A percentile compares a stretch with the other conserved stretches of the same genome.
phyloP scores from a whole-genome alignment of 2,113 vertebrate genomes.

The Choloepus hoffmanni region DNA sequence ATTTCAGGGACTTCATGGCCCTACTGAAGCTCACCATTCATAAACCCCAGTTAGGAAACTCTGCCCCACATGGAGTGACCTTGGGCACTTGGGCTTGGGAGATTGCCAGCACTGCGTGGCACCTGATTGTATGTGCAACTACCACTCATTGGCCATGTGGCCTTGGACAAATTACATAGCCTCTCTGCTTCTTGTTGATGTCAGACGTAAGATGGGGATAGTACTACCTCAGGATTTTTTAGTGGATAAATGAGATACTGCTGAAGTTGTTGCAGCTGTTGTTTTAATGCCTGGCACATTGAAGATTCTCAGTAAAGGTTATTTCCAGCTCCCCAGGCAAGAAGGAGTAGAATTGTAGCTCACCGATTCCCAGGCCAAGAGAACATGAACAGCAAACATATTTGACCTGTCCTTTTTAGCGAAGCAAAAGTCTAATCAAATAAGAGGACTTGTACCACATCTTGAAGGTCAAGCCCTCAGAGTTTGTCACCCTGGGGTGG shows the following conservation, averaged over 20 bases:
- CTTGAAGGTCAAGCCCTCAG: constrained; percentile 51
- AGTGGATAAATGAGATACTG: background rate
- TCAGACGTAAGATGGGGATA: background rate
- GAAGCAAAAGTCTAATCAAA: constrained; percentile 60
- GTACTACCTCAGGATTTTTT: background rate
- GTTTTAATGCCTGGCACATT: background rate
- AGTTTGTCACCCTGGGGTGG: background rate
- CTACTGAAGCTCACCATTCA: background rate
- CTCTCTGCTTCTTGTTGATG: background rate
- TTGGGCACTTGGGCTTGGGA: background rate
- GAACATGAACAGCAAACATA: constrained; percentile 38
- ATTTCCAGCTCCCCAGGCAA: constrained; percentile 25
- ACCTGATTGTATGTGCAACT: rapidly evolving
- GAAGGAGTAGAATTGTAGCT: constrained; percentile 13
- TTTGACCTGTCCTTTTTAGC: constrained; percentile 38
- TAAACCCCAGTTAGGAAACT: background rate
- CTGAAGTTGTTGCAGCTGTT: background rate
- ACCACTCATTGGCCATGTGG: background rate
- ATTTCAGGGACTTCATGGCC: background rate
- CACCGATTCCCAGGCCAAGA: constrained; percentile 25
- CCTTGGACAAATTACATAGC: background rate
- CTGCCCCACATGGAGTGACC: background rate
- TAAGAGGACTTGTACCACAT: background rate
- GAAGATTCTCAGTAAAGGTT: background rate
- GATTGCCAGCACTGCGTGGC: background rate